Base-by-base conservation (phyloP, 2,888 invertebrate genomes). In the Zhuqinia jingwanae region DNA sequence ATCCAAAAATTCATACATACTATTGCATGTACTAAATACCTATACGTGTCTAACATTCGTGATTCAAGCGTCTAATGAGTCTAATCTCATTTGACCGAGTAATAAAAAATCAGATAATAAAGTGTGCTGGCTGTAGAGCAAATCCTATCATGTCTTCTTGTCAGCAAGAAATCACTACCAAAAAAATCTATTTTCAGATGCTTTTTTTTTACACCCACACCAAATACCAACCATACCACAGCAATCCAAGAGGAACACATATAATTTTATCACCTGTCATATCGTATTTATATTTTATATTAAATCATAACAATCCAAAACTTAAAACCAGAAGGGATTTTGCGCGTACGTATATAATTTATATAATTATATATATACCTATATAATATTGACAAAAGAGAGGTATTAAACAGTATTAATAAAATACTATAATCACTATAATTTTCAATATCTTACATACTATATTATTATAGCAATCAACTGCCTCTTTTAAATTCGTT, bases 81-180 rank as follows among this genome's bases (percentile, higher is more conserved):
- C 30, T 60, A 60, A 60, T 60, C 60, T 60, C 60, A 30, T n/a
- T 27, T 60, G 60, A 60, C 60, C 60, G 27, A 60, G 60, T 60
- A 30, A 11, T 60, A 60, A 30, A 8, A 60, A 30, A n/a, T n/a
- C n/a, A n/a, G n/a, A n/a, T n/a, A n/a, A n/a, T n/a, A n/a, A n/a
- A n/a, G n/a, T n/a, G n/a, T n/a, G n/a, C n/a, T n/a, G n/a, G n/a
- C n/a, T n/a, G n/a, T n/a, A n/a, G n/a, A n/a, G n/a, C n/a, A 20
- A 6, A 11, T 58, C 1, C 8, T 3, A 56, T 2, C 1, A 56
- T 27, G 0, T 58, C 11, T 58, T 25, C 58, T 58, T 58, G 58
- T 58, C 58, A 58, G 22, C 25, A 25, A 27, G 13, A 60, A n/a
- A 60, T 27, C 6, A 3, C 11, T 15, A n/a, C 30, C 15, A 60